Conservation (phyloP, 1,140 invertebrate species). For the Drosophila setifemur region DNA sequence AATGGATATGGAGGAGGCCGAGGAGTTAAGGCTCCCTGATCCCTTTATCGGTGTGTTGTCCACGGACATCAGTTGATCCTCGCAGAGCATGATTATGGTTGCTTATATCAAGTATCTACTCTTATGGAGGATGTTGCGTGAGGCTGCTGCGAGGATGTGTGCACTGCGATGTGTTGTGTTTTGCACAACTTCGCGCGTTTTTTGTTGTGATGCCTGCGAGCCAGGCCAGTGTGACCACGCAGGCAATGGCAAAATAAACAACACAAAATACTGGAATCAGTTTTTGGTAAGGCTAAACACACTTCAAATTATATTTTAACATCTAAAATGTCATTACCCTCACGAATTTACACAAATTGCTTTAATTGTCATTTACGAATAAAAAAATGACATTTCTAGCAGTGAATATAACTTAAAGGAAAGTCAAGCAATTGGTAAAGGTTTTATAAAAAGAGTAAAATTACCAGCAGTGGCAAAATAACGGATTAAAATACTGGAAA, state of each 20-base stretch:
- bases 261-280: background rate
- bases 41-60: conserved; percentile 53
- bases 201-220: conserved; percentile 33
- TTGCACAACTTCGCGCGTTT: conserved; percentile 32
- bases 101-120: background rate
- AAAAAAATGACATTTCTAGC: too few species aligned
- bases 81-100: conserved; percentile 51
- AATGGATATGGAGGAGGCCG: conserved; percentile 56
- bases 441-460: too few species aligned
- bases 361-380: too few species aligned
- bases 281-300: too few species aligned
- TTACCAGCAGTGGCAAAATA: too few species aligned
- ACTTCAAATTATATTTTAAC: too few species aligned
- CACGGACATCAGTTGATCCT: conserved; percentile 58
- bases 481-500: too few species aligned
- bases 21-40: conserved; percentile 58
- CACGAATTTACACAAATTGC: too few species aligned
- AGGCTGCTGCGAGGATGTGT: conserved; percentile 1
- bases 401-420: too few species aligned
- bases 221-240: conserved; percentile 1
- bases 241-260: background rate
- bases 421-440: too few species aligned
- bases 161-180: conserved; percentile 2
- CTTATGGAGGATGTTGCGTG: conserved; percentile 12
- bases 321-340: too few species aligned